Percentiles rank a stretch among this genome's conserved stretches.
Conservation (phyloP, 2,797 vertebrate genomes). For the Pipistrellus pygmaeus region DNA sequence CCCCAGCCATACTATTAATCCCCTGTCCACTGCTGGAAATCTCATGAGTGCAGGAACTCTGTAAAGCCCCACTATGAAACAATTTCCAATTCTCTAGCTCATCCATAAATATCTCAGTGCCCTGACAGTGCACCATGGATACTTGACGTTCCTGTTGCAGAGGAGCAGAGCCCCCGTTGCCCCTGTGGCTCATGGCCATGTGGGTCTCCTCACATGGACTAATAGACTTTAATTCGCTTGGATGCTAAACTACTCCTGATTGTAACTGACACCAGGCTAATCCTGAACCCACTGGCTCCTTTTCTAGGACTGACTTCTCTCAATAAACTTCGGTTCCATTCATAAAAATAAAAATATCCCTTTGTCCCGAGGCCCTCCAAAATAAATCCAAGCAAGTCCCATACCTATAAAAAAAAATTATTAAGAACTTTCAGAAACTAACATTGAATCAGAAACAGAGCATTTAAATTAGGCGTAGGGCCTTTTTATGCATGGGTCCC, state of each 20-base stretch:
- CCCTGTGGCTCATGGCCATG: too few relatives aligned
- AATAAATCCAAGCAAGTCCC: not conserved
- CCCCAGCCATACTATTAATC: not conserved
- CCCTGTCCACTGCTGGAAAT: not conserved
- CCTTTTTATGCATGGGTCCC: not conserved
- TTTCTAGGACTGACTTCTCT: too few relatives aligned
- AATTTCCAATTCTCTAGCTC: not conserved
- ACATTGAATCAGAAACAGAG: not conserved
- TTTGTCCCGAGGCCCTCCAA: not conserved
- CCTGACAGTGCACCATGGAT: too few relatives aligned
- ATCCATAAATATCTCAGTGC: not conserved
- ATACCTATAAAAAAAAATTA: not conserved
- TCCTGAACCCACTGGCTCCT: too few relatives aligned
- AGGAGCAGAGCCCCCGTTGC: too few relatives aligned
- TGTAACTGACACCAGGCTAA: too few relatives aligned
- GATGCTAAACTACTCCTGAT: too few relatives aligned
- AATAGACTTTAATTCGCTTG: too few relatives aligned
- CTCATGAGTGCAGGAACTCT: not conserved
- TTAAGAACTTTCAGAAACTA: not conserved
- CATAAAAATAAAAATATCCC: not conserved
- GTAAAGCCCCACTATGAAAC: not conserved
- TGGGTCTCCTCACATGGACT: too few relatives aligned
- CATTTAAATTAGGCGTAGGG: not conserved
- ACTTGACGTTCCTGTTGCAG: too few relatives aligned
- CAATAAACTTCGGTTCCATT: too few relatives aligned